Evolutionary conservation across 2,888 invertebrate species (phyloP).

Genomic region (Amiota mariae): DNA sequence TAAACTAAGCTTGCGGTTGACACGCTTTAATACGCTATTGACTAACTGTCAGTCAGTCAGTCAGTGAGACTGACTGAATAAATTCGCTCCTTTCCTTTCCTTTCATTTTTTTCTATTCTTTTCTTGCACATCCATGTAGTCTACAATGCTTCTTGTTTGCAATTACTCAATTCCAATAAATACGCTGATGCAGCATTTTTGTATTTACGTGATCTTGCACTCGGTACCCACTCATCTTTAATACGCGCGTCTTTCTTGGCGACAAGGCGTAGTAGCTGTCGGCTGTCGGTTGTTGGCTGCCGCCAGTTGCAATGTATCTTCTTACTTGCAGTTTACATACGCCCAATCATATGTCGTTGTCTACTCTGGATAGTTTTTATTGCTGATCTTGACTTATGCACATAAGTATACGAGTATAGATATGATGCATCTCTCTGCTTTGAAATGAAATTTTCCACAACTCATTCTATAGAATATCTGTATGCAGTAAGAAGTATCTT

Average conservation of each 20-base stretch:
- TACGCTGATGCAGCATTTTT: conserved; percentile 1
- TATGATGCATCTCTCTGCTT: not conserved
- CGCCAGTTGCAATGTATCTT: conserved; percentile 6
- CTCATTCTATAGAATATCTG: conserved; percentile 22
- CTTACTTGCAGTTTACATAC: not conserved
- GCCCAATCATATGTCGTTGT: conserved; percentile 10
- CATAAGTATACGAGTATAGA: not conserved
- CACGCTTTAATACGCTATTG: conserved; percentile 28
- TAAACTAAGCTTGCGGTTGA: conserved; percentile 25
- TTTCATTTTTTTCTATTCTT: too few relatives aligned
- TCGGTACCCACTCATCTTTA: not conserved
- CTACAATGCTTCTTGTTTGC: too few relatives aligned
- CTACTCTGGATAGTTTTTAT: conserved; percentile 7
- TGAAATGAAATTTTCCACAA: conserved; percentile 30
- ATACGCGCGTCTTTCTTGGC: not conserved
- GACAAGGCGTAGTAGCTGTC: not conserved
- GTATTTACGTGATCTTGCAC: not conserved
- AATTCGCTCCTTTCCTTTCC: not conserved
- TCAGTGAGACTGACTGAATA: not conserved
- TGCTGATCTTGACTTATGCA: conserved; percentile 18
- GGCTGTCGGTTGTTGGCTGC: not conserved
- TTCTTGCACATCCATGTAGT: too few relatives aligned
- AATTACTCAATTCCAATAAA: not conserved
- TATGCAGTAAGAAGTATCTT: conserved; percentile 15
- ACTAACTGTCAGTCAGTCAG: conserved; percentile 16